phyloP scores from a whole-genome alignment of 2,113 vertebrate genomes.

The Brachirus orientalis region DNA sequence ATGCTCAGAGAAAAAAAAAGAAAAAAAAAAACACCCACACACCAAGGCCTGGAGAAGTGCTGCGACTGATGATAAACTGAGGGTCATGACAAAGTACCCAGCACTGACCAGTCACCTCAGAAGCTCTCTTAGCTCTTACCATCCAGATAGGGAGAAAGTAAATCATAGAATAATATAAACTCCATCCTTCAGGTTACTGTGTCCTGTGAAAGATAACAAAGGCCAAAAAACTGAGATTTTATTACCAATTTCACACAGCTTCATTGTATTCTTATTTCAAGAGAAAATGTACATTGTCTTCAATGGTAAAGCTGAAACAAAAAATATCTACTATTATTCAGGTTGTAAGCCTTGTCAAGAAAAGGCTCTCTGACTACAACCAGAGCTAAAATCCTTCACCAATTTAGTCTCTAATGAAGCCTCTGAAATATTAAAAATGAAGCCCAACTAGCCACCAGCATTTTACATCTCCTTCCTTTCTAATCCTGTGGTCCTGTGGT shows the following conservation, averaged over 20 bases:
- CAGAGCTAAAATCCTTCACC: constrained; percentile 50
- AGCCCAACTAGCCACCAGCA: constrained; percentile 71
- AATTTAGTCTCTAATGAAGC: constrained; percentile 62
- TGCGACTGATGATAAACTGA: constrained; percentile 55
- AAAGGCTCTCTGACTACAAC: constrained; percentile 36
- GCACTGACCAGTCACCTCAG: constrained; percentile 50
- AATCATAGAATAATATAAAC: constrained; percentile 11
- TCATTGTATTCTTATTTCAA: background rate
- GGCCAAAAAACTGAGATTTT: background rate
- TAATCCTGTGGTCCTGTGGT: constrained; percentile 58
- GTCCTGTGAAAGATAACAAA: constrained; percentile 30
- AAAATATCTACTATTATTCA: constrained; percentile 23
- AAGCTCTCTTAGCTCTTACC: constrained; percentile 38
- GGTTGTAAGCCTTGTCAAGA: constrained; percentile 26
- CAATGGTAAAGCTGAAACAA: constrained; percentile 1
- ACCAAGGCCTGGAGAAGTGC: constrained; percentile 62
- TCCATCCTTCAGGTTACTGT: constrained; percentile 29
- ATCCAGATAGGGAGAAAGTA: constrained; percentile 14
- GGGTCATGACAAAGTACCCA: constrained; percentile 62
- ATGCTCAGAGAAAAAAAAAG: constrained; percentile 35
- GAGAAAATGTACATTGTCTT: background rate
- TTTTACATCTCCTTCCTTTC: constrained; percentile 67
- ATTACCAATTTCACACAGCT: constrained; percentile 18
- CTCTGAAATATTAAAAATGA: constrained; percentile 75
- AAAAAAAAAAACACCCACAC: constrained; percentile 55